These are phyloP conservation scores for Asbolus verrucosus DNA, from an alignment of 1,140 invertebrate genomes.

Conservation along the genomic window DNA sequence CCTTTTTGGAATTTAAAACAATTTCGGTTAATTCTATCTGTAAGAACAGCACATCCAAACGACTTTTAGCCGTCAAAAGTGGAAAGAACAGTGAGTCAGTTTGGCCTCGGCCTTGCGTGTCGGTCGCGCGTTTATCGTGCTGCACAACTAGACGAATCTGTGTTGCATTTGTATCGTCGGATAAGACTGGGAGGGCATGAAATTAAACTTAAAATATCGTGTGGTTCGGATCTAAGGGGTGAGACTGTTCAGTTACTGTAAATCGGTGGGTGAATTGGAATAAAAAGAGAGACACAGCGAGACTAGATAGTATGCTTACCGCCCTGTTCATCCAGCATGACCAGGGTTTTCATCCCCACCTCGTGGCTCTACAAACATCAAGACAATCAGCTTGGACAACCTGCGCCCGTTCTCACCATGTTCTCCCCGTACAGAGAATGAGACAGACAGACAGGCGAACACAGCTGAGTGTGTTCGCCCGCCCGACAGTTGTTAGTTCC, in stretches of 20 bases:
- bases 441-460: constrained; percentile 18
- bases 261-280: constrained; percentile 32
- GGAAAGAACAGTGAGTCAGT: not conserved
- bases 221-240: constrained; percentile 33
- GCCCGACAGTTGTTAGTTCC: constrained; percentile 18
- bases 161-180: constrained; percentile 13
- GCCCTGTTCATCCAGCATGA: constrained; percentile 95
- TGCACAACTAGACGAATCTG: constrained; percentile 18
- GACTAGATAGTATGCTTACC: constrained; percentile 77
- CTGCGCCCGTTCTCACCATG: constrained; percentile 32
- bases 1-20: too few species aligned
- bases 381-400: constrained; percentile 58
- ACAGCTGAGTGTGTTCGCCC: constrained; percentile 15
- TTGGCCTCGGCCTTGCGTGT: not conserved
- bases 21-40: too few species aligned
- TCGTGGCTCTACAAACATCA: constrained; percentile 89
- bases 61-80: not conserved
- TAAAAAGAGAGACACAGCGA: constrained; percentile 34
- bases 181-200: constrained; percentile 30
- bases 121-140: not conserved
- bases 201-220: constrained; percentile 16
- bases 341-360: constrained; percentile 93
- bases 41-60: too few species aligned
- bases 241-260: constrained; percentile 32
- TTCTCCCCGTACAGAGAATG: constrained; percentile 19